Conservation (phyloP, 2,797 vertebrate genomes). For the Acrocephalus scirpaceus region DNA sequence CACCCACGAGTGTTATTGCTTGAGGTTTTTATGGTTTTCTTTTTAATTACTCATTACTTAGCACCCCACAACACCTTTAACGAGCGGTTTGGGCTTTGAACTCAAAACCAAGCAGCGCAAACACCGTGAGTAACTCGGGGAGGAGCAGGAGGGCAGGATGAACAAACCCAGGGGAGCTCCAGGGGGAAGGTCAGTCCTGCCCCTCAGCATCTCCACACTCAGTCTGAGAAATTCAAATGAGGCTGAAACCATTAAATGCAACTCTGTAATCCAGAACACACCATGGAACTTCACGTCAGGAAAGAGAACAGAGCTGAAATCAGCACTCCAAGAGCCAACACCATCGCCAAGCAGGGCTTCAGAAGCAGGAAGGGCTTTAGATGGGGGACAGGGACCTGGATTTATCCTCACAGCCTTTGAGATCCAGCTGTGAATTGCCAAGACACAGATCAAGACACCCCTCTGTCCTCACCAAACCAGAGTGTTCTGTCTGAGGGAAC, state of each 20-base stretch:
- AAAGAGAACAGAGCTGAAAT: background rate
- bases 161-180: background rate
- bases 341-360: background rate
- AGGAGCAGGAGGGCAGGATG: background rate
- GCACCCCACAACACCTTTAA: background rate
- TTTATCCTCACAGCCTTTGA: background rate
- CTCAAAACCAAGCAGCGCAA: background rate
- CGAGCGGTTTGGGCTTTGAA: background rate
- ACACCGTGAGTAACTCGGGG: background rate
- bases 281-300: background rate
- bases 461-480: background rate
- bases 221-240: rapidly evolving
- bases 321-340: background rate
- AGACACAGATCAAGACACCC: rapidly evolving
- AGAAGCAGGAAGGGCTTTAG: background rate
- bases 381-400: rapidly evolving
- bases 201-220: background rate
- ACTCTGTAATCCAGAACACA: background rate
- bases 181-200: background rate
- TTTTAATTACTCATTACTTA: conserved; percentile 28
- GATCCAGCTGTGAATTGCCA: background rate
- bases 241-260: background rate
- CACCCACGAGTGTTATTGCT: background rate
- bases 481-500: background rate
- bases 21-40: conserved; percentile 21